Percentiles rank a stretch among this genome's conserved stretches.
These are phyloP conservation scores for Phengaris alcon DNA, from an alignment of 2,888 invertebrate genomes.

Conservation along the genomic window DNA sequence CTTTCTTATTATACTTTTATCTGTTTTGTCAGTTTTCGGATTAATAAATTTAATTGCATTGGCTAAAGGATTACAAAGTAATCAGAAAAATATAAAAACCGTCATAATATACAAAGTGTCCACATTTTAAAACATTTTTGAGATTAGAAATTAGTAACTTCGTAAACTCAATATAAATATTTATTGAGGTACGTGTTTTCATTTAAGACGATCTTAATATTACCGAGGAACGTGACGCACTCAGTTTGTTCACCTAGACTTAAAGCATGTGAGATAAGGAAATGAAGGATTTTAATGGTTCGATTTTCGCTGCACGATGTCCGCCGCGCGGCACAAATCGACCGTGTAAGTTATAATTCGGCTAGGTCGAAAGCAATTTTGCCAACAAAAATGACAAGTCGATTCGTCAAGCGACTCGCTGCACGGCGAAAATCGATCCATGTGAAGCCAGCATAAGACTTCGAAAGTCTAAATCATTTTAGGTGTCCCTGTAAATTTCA, in stretches of 20 bases:
- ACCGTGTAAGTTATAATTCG: no score
- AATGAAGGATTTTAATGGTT: no score
- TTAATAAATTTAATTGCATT: not conserved
- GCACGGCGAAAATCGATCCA: no score
- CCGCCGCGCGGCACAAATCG: no score
- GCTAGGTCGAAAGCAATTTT: no score
- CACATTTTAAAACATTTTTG: not conserved
- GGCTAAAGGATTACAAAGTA: not conserved
- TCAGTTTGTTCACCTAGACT: not conserved
- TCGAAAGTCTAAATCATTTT: no score
- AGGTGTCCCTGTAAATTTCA: no score
- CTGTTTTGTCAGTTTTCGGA: slow-evolving; percentile 19
- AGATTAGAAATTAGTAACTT: not conserved
- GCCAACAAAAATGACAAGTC: no score
- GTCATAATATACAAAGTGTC: not conserved
- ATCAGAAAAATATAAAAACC: not conserved
- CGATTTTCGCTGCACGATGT: no score
- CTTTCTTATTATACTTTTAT: slow-evolving; percentile 49
- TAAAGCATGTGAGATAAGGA: not conserved
- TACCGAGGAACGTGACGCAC: slow-evolving; percentile 6
- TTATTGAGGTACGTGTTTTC: slow-evolving; percentile 13
- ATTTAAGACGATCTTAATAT: not conserved
- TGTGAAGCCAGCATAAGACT: no score
- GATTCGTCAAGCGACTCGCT: no score
- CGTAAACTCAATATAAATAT: not conserved